Evolutionary conservation across 2,888 invertebrate genomes (phyloP).

Genomic region (Cosmopolites sordidus): DNA sequence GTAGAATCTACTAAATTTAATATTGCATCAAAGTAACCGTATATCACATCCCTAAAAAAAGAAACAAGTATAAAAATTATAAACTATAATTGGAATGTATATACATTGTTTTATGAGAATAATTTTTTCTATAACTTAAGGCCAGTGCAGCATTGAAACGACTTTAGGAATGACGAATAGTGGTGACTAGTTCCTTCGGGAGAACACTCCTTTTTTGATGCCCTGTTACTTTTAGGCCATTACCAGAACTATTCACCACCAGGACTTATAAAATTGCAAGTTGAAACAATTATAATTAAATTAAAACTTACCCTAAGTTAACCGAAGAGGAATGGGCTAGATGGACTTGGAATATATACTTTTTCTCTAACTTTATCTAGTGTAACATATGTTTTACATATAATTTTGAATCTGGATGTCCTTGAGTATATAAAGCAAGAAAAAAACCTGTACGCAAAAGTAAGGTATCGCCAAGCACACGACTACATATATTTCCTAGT

Average conservation of each 20-base stretch:
- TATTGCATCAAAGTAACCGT: slow-evolving; percentile 25
- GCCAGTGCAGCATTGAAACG: too few relatives aligned
- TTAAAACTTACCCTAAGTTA: too few relatives aligned
- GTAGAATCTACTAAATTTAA: slow-evolving; percentile 19
- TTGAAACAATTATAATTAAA: too few relatives aligned
- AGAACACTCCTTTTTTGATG: too few relatives aligned
- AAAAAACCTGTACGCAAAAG: neutral
- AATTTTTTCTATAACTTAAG: neutral
- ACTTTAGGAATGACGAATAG: too few relatives aligned
- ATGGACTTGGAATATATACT: slow-evolving; percentile 2
- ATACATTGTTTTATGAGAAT: slow-evolving; percentile 17
- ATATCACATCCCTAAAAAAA: slow-evolving; percentile 23
- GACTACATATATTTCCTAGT: too few relatives aligned
- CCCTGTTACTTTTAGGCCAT: too few relatives aligned
- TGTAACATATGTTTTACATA: neutral
- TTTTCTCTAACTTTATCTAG: neutral
- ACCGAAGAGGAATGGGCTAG: neutral
- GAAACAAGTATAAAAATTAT: slow-evolving; percentile 22
- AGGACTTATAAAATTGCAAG: too few relatives aligned
- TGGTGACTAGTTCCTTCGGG: too few relatives aligned
- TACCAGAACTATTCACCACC: too few relatives aligned
- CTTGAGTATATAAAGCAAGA: neutral
- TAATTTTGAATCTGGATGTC: neutral
- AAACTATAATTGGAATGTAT: slow-evolving; percentile 20
- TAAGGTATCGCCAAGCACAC: too few relatives aligned